Conservation (phyloP, 2,888 invertebrate species). For the Tenthredo notha region DNA sequence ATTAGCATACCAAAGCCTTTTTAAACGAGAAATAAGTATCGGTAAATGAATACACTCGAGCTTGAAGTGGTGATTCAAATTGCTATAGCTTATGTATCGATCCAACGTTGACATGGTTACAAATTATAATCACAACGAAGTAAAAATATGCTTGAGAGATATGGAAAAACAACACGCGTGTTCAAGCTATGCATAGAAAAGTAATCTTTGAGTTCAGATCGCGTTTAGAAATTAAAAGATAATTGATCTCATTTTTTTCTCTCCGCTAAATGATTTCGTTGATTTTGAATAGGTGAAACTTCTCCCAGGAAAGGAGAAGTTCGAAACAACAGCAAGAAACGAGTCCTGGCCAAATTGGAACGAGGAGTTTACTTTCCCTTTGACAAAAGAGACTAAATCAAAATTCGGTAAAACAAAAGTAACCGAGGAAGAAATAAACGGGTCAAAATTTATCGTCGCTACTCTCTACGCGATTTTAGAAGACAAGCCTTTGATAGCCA, state of each 20-base stretch:
- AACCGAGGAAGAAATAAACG: conserved; percentile 82
- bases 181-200: neutral
- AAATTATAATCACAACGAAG: conserved; percentile 22
- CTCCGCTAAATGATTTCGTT: neutral
- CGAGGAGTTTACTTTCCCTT: conserved; percentile 87
- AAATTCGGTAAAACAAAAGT: conserved; percentile 79
- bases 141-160: conserved; percentile 22
- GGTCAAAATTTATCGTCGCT: conserved; percentile 83
- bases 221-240: neutral
- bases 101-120: conserved; percentile 50
- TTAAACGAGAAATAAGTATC: neutral
- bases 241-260: neutral
- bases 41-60: neutral
- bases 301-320: conserved; percentile 88
- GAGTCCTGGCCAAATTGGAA: conserved; percentile 91
- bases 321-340: conserved; percentile 87
- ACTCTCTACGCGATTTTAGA: conserved; percentile 86
- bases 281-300: conserved; percentile 84
- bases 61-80: conserved; percentile 30
- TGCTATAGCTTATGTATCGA: conserved; percentile 29
- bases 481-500: conserved; percentile 78
- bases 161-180: neutral
- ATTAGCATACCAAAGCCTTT: neutral
- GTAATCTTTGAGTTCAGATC: neutral
- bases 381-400: conserved; percentile 80